Percentiles rank a stretch among this genome's conserved stretches.
phyloP scores from a whole-genome alignment of 2,888 invertebrate species.

The Hypselothyrea guttata region DNA sequence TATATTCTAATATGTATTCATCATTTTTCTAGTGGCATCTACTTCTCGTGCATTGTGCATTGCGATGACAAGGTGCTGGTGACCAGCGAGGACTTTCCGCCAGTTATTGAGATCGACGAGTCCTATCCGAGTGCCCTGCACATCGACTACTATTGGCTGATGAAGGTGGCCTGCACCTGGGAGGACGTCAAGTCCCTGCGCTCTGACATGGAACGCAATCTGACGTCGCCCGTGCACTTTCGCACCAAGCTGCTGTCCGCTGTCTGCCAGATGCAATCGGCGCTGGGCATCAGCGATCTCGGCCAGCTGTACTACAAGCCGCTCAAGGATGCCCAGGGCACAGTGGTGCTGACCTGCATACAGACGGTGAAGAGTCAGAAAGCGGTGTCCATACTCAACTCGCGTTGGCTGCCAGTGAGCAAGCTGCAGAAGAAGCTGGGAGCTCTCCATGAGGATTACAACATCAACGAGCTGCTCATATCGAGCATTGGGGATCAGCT shows the following conservation, averaged over 20 bases:
- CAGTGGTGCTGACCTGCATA: constrained; percentile 94
- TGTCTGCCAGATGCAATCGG: constrained; percentile 95
- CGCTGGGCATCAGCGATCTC: constrained; percentile 94
- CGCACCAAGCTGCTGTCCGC: constrained; percentile 95
- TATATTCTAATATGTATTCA: constrained; percentile 57
- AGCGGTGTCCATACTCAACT: constrained; percentile 93
- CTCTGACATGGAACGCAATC: constrained; percentile 97
- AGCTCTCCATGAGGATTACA: constrained; percentile 88
- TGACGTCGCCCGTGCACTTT: constrained; percentile 95
- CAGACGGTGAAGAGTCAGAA: constrained; percentile 87
- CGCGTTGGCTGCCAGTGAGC: constrained; percentile 94
- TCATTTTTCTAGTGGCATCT: constrained; percentile 89
- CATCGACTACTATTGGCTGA: constrained; percentile 98
- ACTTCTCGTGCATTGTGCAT: constrained; percentile 95
- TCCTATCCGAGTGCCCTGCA: constrained; percentile 95
- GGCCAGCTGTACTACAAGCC: constrained; percentile 97
- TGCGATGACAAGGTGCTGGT: constrained; percentile 97
- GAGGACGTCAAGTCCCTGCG: constrained; percentile 95
- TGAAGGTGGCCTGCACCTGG: constrained; percentile 98
- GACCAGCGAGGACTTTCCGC: constrained; percentile 98
- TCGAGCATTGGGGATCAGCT: constrained; percentile 92
- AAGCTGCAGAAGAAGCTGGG: constrained; percentile 91
- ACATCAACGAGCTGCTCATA: constrained; percentile 92
- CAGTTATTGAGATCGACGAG: constrained; percentile 98
- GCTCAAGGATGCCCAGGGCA: constrained; percentile 93